Evolutionary conservation across 2,888 invertebrate genomes (phyloP), one percentile per base, ranked within the genome.

Genomic region (Psylliodes chrysocephalus): DNA sequence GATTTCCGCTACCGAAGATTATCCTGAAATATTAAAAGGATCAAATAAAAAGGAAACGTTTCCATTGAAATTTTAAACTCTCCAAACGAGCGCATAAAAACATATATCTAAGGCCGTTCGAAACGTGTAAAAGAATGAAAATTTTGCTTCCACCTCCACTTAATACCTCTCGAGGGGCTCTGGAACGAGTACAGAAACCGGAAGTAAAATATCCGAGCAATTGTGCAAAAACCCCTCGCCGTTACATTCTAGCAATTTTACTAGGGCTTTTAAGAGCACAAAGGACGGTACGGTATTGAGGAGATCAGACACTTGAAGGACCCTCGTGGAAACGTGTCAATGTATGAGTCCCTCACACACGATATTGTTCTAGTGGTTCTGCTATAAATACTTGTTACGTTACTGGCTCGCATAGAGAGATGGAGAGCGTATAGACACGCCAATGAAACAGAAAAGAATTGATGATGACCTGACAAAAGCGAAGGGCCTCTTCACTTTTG

Each of bases 341-440:
- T 57, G 63, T 68, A 67, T 64, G 64, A 63, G 40, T n/a, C 59
- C 61, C 63, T 60, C 60, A 59, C 56, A 57, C 63, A 62, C 52
- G 61, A 64, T 66, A 72, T 73, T 71, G 72, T 72, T 71, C 71
- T 68, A 71, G 62, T 63, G 64, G 63, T 64, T 35, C 62, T 64
- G 66, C 72, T 70, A 73, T 73, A 73, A 73, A 75, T 74, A 73
- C 73, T 73, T 72, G 71, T 70, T 70, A 68, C 73, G 66, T 70
- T 70, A 69, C 64, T n/a, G n/a, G n/a, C n/a, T n/a, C n/a, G n/a
- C n/a, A n/a, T n/a, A n/a, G n/a, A 55, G 55, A 61, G 56, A 33
- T 60, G n/a, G n/a, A n/a, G n/a, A n/a, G n/a, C n/a, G 53, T 55
- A 55, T 42, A 42, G 54, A 56, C 5, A n/a, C 42, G 59, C 65